These are phyloP conservation scores for Pygmarrhopalites habei DNA, from an alignment of 1,140 invertebrate genomes.

Conservation along the genomic window DNA sequence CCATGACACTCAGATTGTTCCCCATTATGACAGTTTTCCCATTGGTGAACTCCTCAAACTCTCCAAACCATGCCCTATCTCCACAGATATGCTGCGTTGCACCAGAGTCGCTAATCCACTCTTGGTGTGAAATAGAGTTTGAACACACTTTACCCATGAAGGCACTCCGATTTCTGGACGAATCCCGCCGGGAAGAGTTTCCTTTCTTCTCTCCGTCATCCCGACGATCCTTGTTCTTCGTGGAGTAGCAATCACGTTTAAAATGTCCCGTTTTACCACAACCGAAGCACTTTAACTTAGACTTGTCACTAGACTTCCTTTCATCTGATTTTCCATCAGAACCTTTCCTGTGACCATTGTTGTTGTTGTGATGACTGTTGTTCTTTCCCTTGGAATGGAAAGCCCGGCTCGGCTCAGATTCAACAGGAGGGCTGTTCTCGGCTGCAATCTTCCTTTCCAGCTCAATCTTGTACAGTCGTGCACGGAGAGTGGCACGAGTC, in stretches of 20 bases:
- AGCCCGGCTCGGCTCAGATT: neutral
- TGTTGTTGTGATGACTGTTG: neutral
- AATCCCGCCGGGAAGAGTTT: too few relatives aligned
- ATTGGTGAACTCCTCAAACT: neutral
- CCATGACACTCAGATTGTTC: neutral
- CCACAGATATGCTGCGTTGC: slow-evolving; percentile 6
- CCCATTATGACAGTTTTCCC: neutral
- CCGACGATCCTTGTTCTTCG: neutral
- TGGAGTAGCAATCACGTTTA: neutral
- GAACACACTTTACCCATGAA: too few relatives aligned
- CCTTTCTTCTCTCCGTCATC: neutral
- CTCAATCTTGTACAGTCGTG: slow-evolving; percentile 19
- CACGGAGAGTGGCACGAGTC: neutral
- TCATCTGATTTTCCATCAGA: neutral
- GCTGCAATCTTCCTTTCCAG: neutral
- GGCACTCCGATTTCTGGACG: too few relatives aligned
- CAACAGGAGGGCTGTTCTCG: neutral
- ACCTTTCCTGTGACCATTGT: neutral
- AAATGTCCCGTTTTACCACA: slow-evolving; percentile 4
- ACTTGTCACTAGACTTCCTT: neutral
- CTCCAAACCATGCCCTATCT: neutral
- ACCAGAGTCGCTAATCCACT: slow-evolving; percentile 12
- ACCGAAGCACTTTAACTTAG: neutral
- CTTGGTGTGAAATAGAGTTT: neutral
- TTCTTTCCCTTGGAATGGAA: neutral